A percentile compares a stretch with the other conserved stretches of the same genome.
phyloP scores from a whole-genome alignment of 2,113 vertebrate genomes.

The Opisthocomus hoazin region DNA sequence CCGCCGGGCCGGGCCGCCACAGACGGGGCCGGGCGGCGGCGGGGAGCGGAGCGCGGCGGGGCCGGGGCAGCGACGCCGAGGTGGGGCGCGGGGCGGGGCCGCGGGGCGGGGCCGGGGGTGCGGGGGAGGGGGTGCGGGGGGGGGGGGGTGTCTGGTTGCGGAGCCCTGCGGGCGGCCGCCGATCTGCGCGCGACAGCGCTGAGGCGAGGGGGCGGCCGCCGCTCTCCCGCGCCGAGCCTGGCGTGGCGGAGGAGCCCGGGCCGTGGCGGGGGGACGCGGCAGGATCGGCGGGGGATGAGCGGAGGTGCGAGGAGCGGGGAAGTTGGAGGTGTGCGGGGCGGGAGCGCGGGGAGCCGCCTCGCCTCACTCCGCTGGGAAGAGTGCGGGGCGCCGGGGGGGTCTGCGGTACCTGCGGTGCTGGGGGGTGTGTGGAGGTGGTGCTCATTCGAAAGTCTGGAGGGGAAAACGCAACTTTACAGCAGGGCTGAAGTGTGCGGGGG shows the following conservation, averaged over 20 bases:
- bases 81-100: slow-evolving; percentile 44
- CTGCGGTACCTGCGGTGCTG: neutral
- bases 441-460: neutral
- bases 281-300: no score
- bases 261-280: no score
- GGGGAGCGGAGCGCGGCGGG: slow-evolving; percentile 60
- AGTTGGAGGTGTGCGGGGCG: no score
- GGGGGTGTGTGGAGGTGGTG: neutral
- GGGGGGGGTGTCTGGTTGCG: no score
- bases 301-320: no score
- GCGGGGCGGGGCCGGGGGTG: neutral
- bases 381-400: no score
- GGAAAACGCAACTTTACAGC: slow-evolving; percentile 57
- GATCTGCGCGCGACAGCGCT: no score
- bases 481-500: neutral
- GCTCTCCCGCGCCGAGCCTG: no score
- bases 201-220: no score
- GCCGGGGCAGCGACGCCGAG: slow-evolving; percentile 49
- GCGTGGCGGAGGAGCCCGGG: no score
- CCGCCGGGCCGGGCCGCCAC: slow-evolving; percentile 33
- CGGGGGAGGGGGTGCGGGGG: neutral
- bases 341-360: no score
- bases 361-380: slow-evolving; percentile 11
- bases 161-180: no score
- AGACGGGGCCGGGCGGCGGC: neutral